These are phyloP conservation scores for Eriosoma lanigerum DNA, from an alignment of 1,140 invertebrate genomes.

Conservation along the genomic window DNA sequence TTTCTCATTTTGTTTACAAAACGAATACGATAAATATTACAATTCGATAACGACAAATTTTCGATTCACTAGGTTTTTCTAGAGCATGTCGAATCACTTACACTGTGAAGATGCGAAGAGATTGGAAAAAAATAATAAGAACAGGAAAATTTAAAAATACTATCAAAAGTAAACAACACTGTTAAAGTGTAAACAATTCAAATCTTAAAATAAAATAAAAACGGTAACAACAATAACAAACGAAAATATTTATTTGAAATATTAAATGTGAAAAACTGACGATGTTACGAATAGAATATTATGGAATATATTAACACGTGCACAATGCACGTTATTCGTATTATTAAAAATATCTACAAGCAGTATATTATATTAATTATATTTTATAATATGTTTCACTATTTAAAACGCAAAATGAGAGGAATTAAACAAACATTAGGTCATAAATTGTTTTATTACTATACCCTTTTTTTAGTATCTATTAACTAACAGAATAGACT, in stretches of 20 bases:
- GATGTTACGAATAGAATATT: no score
- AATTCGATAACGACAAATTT: not conserved
- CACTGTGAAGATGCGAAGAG: not conserved
- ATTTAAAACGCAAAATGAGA: not conserved
- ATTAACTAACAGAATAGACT: conserved; percentile 12
- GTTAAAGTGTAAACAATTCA: not conserved
- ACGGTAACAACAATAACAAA: no score
- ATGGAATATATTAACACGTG: no score
- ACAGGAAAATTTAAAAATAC: not conserved
- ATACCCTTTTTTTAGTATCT: not conserved
- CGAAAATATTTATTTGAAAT: not conserved
- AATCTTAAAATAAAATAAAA: not conserved
- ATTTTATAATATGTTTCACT: conserved; percentile 4
- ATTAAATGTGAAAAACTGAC: no score
- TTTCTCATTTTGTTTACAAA: no score
- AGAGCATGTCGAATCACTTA: not conserved
- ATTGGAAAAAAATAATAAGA: not conserved
- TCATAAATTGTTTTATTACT: conserved; percentile 31
- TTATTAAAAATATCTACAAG: not conserved
- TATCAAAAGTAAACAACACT: not conserved
- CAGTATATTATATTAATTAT: no score
- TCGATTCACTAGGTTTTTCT: not conserved
- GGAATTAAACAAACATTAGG: not conserved
- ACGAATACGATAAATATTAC: no score
- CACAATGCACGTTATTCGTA: not conserved